A percentile compares a stretch with the other conserved stretches of the same genome.
phyloP scores from a whole-genome alignment of 2,113 vertebrate genomes.

The Papio anubis region DNA sequence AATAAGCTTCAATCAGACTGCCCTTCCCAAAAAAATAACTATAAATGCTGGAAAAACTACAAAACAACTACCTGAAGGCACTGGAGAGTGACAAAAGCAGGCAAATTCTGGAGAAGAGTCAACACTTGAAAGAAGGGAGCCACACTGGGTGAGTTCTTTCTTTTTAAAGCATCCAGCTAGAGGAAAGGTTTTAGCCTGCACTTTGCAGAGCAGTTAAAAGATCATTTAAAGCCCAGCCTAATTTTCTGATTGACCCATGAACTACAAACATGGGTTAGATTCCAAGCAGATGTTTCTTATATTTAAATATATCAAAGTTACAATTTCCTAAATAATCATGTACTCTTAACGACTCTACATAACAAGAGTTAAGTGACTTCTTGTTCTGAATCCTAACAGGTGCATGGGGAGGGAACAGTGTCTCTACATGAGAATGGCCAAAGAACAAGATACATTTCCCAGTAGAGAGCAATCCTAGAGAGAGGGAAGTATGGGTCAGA shows the following conservation, averaged over 20 bases:
- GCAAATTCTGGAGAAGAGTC: background rate
- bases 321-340: rapidly evolving
- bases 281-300: background rate
- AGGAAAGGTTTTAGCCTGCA: background rate
- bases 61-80: background rate
- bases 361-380: background rate
- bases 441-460: background rate
- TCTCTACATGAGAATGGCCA: background rate
- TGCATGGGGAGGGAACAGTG: rapidly evolving
- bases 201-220: background rate
- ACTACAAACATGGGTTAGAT: background rate
- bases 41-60: background rate
- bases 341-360: background rate
- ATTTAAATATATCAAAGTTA: background rate
- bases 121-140: background rate
- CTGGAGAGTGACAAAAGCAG: background rate
- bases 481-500: background rate
- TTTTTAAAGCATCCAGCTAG: background rate
- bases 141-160: background rate
- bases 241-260: background rate
- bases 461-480: background rate
- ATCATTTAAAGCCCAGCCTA: background rate
- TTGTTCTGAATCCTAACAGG: background rate
- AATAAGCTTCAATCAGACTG: background rate
- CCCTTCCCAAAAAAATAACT: background rate